Evolutionary conservation across 2,113 vertebrate species (phyloP).

Genomic region (Peromyscus polionotus): DNA sequence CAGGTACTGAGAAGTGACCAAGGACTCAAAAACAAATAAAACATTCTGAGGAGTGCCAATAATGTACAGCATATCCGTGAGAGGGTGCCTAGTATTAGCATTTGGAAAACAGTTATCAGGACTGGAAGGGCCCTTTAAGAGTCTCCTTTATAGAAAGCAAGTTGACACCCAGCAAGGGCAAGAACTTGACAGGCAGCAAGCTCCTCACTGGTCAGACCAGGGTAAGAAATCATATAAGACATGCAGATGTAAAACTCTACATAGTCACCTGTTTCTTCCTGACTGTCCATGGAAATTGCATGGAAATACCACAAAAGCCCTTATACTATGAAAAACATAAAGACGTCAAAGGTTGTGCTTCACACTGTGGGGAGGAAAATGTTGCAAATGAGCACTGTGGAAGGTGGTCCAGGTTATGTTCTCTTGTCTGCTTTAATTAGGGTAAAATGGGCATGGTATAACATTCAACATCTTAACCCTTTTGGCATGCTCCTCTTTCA

Average conservation of each 20-base stretch:
- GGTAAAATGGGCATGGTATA: neutral
- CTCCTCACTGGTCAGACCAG: conserved; percentile 3
- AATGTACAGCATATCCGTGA: neutral
- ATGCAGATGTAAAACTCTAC: conserved; percentile 31
- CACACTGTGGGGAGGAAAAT: neutral
- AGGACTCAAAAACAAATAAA: neutral
- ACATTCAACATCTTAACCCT: neutral
- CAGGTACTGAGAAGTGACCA: conserved; percentile 7
- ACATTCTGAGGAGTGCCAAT: neutral
- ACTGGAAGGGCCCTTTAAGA: neutral
- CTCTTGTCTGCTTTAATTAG: neutral
- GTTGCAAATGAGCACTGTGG: neutral
- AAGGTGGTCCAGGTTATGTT: neutral
- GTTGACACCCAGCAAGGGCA: neutral
- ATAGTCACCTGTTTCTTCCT: neutral
- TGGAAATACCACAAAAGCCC: neutral
- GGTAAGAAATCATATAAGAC: conserved; percentile 27
- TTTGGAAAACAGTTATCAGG: conserved; percentile 26
- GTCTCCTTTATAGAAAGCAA: conserved; percentile 4
- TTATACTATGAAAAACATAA: neutral
- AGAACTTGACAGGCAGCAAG: neutral
- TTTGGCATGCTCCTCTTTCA: neutral
- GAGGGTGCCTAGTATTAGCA: neutral
- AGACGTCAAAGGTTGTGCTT: neutral
- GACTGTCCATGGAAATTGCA: conserved; percentile 31